Conservation (phyloP, 2,797 vertebrate genomes). For the Siniperca scherzeri region DNA sequence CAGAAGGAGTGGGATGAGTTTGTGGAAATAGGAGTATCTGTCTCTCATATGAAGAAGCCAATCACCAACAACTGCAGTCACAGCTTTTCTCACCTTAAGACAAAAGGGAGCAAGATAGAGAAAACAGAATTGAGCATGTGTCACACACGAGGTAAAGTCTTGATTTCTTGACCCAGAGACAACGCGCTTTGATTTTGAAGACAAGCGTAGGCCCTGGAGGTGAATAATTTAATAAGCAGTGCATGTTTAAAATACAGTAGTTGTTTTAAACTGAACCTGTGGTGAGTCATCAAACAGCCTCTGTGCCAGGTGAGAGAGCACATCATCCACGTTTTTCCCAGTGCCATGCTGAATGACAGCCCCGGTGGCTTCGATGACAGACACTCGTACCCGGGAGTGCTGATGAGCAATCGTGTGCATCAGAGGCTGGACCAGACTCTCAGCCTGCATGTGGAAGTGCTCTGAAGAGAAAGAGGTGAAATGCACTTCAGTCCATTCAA, state of each 20-base stretch:
- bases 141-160: neutral
- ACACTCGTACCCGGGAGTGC: slow-evolving; percentile 94
- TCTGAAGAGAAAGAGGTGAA: slow-evolving; percentile 81
- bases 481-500: slow-evolving; percentile 6
- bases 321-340: slow-evolving; percentile 92
- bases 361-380: slow-evolving; percentile 91
- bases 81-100: slow-evolving; percentile 91
- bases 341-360: slow-evolving; percentile 90
- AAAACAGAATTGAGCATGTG: neutral
- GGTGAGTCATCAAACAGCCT: slow-evolving; percentile 95
- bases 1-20: slow-evolving; percentile 93
- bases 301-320: slow-evolving; percentile 94
- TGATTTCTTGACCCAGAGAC: neutral
- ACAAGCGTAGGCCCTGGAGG: neutral
- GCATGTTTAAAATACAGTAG: neutral
- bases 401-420: slow-evolving; percentile 95
- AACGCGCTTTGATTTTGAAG: neutral
- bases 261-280: slow-evolving; percentile 84
- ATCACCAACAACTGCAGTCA: slow-evolving; percentile 89
- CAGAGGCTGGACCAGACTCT: slow-evolving; percentile 91
- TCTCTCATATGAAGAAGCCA: slow-evolving; percentile 93
- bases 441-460: slow-evolving; percentile 95
- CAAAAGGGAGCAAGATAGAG: neutral
- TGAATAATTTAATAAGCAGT: neutral
- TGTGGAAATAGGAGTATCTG: slow-evolving; percentile 96